Conservation (phyloP, 2,113 vertebrate genomes). For the Brachypteracias leptosomus region DNA sequence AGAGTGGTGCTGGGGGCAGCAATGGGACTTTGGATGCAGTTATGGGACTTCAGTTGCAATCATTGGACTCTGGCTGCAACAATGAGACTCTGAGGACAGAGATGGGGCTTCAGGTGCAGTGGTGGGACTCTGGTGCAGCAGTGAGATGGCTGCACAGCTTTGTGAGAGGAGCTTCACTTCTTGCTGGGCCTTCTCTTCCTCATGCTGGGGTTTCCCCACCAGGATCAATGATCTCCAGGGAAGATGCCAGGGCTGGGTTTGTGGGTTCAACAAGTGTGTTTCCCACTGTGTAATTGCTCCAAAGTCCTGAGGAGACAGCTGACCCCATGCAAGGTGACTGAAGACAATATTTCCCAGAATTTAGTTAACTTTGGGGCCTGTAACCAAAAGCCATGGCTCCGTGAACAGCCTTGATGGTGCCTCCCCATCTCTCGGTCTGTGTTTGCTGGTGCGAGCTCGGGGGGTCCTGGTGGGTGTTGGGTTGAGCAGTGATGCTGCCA, state of each 20-base stretch:
- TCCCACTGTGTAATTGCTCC: background rate
- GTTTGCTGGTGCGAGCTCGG: background rate
- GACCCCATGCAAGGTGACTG: background rate
- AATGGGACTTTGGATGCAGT: background rate
- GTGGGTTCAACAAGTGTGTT: background rate
- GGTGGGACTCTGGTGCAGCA: background rate
- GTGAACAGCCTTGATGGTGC: rapidly evolving
- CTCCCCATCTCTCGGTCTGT: rapidly evolving
- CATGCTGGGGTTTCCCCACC: background rate
- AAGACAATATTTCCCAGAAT: background rate
- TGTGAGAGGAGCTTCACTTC: rapidly evolving
- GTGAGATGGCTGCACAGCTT: background rate
- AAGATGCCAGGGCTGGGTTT: background rate
- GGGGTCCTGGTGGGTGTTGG: rapidly evolving
- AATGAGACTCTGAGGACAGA: no score
- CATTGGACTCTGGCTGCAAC: rapidly evolving
- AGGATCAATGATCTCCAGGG: background rate
- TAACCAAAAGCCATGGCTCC: background rate
- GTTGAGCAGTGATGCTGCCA: background rate
- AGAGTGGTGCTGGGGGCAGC: background rate
- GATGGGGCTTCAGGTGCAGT: no score
- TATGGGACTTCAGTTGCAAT: no score
- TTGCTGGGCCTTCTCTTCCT: background rate
- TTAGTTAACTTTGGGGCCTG: background rate
- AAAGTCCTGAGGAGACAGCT: background rate